Percentiles rank a stretch among this genome's conserved stretches.
Evolutionary conservation across 2,113 vertebrate species (phyloP).

Genomic region (Mastomys natalensis): DNA sequence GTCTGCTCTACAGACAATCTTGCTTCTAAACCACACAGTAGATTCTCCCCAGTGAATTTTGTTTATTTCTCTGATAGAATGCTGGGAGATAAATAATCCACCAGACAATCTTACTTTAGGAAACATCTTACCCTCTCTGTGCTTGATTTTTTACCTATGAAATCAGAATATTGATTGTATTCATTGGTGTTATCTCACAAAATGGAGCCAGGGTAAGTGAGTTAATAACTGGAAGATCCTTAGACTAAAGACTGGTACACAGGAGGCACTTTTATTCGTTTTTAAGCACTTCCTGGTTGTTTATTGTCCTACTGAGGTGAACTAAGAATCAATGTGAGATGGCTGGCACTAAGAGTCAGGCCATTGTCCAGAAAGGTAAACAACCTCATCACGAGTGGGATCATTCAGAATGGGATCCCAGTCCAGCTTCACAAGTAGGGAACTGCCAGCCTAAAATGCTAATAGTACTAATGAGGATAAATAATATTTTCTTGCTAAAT

Average conservation of each 20-base stretch:
- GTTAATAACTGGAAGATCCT: background rate
- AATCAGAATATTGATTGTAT: background rate
- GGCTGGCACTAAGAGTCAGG: background rate
- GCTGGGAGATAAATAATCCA: background rate
- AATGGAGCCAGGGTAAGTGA: background rate
- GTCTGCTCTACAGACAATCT: background rate
- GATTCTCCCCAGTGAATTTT: background rate
- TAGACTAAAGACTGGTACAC: background rate
- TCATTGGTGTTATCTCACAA: background rate
- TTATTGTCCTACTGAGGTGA: background rate
- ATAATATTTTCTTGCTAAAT: background rate
- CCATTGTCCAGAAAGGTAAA: background rate
- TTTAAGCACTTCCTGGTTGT: background rate
- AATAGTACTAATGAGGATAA: background rate
- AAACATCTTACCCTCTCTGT: background rate
- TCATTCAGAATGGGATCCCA: background rate
- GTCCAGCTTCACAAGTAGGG: background rate
- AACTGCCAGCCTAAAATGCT: background rate
- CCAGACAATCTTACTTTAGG: background rate
- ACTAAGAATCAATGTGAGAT: conserved; percentile 23
- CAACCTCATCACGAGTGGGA: background rate
- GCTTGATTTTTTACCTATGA: conserved; percentile 31
- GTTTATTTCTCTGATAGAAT: background rate
- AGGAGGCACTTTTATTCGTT: background rate
- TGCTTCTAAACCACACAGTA: background rate